phyloP scores from a whole-genome alignment of 2,888 invertebrate genomes.

The Silvanus unidentatus region DNA sequence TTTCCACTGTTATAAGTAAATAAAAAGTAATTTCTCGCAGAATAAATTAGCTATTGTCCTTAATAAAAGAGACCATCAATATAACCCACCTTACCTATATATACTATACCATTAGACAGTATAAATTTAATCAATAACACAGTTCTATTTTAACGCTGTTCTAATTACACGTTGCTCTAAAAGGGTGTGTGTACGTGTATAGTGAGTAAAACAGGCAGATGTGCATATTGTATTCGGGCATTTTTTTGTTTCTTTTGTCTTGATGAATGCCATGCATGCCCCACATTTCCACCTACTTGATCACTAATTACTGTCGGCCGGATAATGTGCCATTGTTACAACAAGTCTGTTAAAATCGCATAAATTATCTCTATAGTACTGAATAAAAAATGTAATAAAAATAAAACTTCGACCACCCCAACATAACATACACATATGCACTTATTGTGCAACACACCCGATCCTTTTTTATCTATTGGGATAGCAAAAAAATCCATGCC shows the following conservation, averaged over 20 bases:
- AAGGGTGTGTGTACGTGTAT: slow-evolving; percentile 17
- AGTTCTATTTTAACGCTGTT: slow-evolving; percentile 10
- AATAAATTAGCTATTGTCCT: too few relatives aligned
- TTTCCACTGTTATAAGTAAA: too few relatives aligned
- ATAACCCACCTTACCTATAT: too few relatives aligned
- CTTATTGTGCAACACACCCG: too few relatives aligned
- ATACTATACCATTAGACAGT: too few relatives aligned
- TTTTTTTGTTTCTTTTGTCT: slow-evolving; percentile 42
- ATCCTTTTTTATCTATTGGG: too few relatives aligned
- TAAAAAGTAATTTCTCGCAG: too few relatives aligned
- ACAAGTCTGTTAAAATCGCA: slow-evolving; percentile 44
- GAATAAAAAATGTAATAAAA: background rate
- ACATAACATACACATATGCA: background rate
- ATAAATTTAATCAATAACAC: too few relatives aligned
- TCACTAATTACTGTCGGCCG: slow-evolving; percentile 45
- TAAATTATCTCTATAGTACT: slow-evolving; percentile 37
- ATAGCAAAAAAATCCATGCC: too few relatives aligned
- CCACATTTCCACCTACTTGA: slow-evolving; percentile 48
- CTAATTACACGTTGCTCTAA: slow-evolving; percentile 9
- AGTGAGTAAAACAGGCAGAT: slow-evolving; percentile 36
- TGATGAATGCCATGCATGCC: slow-evolving; percentile 40
- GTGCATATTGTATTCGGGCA: slow-evolving; percentile 35
- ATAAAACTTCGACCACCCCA: background rate
- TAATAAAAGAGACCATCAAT: too few relatives aligned
- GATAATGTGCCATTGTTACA: slow-evolving; percentile 41